These are phyloP conservation scores for Sarcophaga bullata DNA, from an alignment of 1,140 invertebrate genomes.

Conservation along the genomic window DNA sequence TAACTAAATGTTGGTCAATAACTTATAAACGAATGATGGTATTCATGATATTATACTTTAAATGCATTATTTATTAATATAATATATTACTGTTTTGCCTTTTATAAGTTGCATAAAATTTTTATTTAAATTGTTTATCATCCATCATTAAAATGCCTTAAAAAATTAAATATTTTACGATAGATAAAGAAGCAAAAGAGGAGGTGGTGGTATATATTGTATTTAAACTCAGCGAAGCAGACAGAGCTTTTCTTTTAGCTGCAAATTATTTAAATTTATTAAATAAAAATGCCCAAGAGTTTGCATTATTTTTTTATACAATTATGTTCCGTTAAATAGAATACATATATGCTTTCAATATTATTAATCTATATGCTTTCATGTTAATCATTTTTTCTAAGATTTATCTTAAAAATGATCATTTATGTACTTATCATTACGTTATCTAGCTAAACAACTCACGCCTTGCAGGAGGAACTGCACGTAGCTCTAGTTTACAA, in stretches of 20 bases:
- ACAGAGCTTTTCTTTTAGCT: neutral
- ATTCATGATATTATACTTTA: neutral
- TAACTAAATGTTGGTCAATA: constrained; percentile 7
- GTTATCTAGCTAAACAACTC: no score
- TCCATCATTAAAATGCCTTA: constrained; percentile 22
- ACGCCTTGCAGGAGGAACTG: no score
- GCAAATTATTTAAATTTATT: constrained; percentile 12
- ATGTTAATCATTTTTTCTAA: neutral
- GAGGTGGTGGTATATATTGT: no score
- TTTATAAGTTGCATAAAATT: constrained; percentile 19
- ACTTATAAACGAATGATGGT: neutral
- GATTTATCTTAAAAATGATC: neutral
- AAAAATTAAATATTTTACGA: neutral
- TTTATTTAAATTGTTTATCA: constrained; percentile 22
- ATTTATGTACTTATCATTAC: no score
- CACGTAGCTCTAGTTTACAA: no score
- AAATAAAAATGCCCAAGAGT: neutral
- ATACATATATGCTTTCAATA: neutral
- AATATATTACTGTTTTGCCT: constrained; percentile 11
- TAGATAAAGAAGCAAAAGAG: no score
- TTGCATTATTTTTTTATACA: neutral
- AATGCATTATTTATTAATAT: neutral
- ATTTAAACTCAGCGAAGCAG: neutral
- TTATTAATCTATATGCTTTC: no score
- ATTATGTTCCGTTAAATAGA: neutral